phyloP scores from a whole-genome alignment of 2,113 vertebrate genomes.

The Silurus asotus region DNA sequence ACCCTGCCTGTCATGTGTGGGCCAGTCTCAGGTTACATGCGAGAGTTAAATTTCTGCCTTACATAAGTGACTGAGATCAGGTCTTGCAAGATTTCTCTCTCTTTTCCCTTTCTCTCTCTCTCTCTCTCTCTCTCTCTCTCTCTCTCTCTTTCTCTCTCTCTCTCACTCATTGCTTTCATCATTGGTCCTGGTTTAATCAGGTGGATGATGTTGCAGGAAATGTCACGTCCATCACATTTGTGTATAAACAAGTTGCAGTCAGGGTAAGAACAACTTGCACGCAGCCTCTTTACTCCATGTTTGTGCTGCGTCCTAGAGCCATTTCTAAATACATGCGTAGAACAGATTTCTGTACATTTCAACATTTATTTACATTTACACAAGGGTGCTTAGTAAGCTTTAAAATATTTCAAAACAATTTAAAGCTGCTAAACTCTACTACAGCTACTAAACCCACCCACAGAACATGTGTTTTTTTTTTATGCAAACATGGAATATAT shows the following conservation, averaged over 20 bases:
- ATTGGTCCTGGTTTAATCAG: slow-evolving; percentile 12
- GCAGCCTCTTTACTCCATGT: not conserved
- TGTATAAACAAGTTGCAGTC: slow-evolving; percentile 15
- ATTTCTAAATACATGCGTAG: not conserved
- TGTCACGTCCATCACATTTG: slow-evolving; percentile 45
- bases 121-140: slow-evolving; percentile 27
- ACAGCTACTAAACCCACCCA: not conserved
- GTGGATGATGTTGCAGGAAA: slow-evolving; percentile 41
- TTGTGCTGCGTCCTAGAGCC: not conserved
- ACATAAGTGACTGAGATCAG: slow-evolving; percentile 30
- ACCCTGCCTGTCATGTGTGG: not conserved
- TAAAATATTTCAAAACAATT: not conserved
- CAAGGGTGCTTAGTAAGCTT: not conserved
- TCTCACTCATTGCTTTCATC: not conserved
- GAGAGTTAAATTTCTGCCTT: not conserved
- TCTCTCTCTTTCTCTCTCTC: slow-evolving; percentile 9
- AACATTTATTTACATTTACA: not conserved
- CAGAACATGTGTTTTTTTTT: not conserved
- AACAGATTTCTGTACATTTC: not conserved
- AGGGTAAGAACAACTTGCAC: not conserved
- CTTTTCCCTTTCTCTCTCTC: slow-evolving; percentile 10
- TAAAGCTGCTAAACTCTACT: not conserved
- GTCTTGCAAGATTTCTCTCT: not conserved
- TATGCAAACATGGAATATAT: too few relatives aligned
- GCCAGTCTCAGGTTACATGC: slow-evolving; percentile 4